Evolutionary conservation across 2,888 invertebrate species (phyloP).

Genomic region (Lumbricus terrestris): DNA sequence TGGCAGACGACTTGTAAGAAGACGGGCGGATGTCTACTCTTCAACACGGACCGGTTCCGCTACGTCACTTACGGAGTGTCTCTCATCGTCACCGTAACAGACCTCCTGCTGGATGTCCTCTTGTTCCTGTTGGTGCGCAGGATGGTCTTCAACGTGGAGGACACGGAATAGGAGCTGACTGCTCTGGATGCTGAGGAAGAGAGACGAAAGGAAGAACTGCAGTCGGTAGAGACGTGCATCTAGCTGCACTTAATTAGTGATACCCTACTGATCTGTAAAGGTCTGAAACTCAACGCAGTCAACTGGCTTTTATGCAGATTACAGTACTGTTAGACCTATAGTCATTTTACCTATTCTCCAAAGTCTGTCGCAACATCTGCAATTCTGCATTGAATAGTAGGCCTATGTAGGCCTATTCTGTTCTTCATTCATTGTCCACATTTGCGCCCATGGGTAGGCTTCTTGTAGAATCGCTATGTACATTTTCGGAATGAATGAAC

Average conservation of each 20-base stretch:
- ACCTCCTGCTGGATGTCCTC: slow-evolving; percentile 22
- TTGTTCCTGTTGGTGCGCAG: slow-evolving; percentile 23
- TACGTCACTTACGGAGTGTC: slow-evolving; percentile 33
- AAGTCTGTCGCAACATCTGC: no score
- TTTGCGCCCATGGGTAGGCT: no score
- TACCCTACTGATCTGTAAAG: not conserved
- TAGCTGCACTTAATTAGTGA: not conserved
- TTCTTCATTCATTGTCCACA: no score
- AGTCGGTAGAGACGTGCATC: not conserved
- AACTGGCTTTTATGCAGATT: not conserved
- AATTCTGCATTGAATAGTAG: no score
- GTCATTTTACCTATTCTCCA: no score
- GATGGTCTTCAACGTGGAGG: not conserved
- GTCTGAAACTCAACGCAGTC: not conserved
- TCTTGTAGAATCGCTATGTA: no score
- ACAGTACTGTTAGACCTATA: no score
- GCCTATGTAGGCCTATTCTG: no score
- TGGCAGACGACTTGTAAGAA: slow-evolving; percentile 36
- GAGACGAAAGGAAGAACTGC: not conserved
- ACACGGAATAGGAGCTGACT: not conserved
- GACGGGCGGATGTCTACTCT: slow-evolving; percentile 36
- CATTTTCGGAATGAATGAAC: no score
- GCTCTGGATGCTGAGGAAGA: not conserved
- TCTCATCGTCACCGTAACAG: slow-evolving; percentile 23
- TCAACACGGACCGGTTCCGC: slow-evolving; percentile 33